These are phyloP conservation scores for Drosophila nannoptera DNA, from an alignment of 1,140 invertebrate species.

Conservation along the genomic window DNA sequence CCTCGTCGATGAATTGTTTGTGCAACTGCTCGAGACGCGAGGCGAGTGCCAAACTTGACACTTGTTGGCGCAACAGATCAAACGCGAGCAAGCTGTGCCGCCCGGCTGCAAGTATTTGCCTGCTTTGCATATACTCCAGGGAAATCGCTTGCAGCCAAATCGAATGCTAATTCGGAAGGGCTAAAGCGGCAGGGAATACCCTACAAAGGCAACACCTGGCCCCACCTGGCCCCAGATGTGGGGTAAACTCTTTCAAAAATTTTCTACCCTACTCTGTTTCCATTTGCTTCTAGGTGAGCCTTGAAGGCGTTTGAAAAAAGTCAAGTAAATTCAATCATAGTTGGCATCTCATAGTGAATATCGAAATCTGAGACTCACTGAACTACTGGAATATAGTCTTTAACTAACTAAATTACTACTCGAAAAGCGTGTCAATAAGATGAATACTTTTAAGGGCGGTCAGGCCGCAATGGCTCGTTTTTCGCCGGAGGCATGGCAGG, in stretches of 20 bases:
- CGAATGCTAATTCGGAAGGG: too few relatives aligned
- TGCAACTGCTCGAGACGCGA: conserved; percentile 21
- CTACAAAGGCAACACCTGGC: too few relatives aligned
- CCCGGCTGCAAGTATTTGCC: conserved; percentile 2
- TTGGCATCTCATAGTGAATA: background rate
- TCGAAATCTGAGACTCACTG: background rate
- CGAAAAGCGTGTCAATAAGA: background rate
- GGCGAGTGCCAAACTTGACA: conserved; percentile 39
- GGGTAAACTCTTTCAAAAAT: too few relatives aligned
- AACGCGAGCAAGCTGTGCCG: conserved; percentile 45
- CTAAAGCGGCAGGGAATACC: too few relatives aligned
- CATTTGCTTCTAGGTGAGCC: too few relatives aligned
- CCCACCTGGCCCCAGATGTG: too few relatives aligned
- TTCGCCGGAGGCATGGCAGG: conserved; percentile 10
- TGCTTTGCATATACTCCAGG: too few relatives aligned
- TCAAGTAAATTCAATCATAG: background rate
- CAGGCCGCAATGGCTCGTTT: background rate
- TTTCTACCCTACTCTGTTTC: too few relatives aligned
- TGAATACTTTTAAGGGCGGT: conserved; percentile 5
- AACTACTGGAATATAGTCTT: too few relatives aligned
- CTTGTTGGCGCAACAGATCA: conserved; percentile 61
- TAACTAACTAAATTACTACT: too few relatives aligned
- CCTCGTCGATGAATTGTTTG: conserved; percentile 47
- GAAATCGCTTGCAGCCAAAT: too few relatives aligned
- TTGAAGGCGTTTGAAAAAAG: background rate